Base-by-base conservation (phyloP, 2,113 vertebrate species). In the Misgurnus mizolepis region DNA sequence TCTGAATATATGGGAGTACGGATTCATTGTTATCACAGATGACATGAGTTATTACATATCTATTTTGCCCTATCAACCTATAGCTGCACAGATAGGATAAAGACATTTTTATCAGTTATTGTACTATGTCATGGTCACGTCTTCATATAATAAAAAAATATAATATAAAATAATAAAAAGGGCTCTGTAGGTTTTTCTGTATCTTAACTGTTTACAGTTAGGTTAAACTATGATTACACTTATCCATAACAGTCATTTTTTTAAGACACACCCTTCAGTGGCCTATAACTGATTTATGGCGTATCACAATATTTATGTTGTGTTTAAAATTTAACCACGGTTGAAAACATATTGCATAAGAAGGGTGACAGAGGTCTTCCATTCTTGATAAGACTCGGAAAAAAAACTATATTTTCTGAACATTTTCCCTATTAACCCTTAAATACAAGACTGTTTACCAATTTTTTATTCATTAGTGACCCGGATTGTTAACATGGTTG, bases 291-390 rank as follows among this genome's bases (percentile, higher is more conserved):
- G 60, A 75, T 75, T 75, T 75, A 75, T 39, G 34, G 73, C 7
- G 4, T 49, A 12, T 14, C 6, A 15, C 14, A 61, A 73, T 6
- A 56, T 72, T 56, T 60, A 49, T 62, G 73, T 62, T 34, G 2
- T n/a, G 73, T 64, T 75, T 75, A 64, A 50, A 75, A 43, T 75
- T 75, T 64, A 75, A 75, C 17, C n/a, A 11, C 71, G n/a, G 53
- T 7, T 50, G 11, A 43, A 43, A 43, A 73, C 70, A 47, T n/a
- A 10, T 79, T 81, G 18, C 61, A 74, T 50, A 80, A 80, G 56
- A 49, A 58, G 11, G 7, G 70, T 74, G 40, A 12, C 49, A 55
- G 39, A 67, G 49, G 41, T 76, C 71, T 76, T 7, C 22, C 15
- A 76, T 50, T 80, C 58, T 61, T 64, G 67, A 80, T 71, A 71